Base-by-base conservation (phyloP, 2,113 vertebrate genomes). In the Aramus guarauna region DNA sequence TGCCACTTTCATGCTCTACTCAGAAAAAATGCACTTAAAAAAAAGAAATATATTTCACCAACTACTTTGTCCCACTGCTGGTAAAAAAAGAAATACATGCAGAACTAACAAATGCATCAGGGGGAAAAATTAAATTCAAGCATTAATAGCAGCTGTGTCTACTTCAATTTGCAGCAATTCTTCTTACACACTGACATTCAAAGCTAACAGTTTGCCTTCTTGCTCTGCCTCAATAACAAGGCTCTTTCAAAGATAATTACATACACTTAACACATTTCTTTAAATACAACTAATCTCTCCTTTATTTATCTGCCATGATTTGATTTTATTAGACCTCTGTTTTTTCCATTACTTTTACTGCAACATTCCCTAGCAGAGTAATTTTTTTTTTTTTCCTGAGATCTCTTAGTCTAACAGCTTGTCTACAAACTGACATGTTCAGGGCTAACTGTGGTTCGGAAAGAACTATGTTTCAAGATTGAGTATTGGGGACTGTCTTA, bases 251-350 rank as follows among this genome's bases (percentile, higher is more conserved):
- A 71, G 36, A 82, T 82, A 94, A 90, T 93, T 91, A 48, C 43
- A 73, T 22, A 34, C 22, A 62, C 37, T 85, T 92, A 67, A 82
- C 9, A 48, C 45, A 66, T 93, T 76, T 95, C 60, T 80, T 90
- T 85, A 96, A 95, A 87, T 64, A 89, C 17, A 9, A 45, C 12
- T 75, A 87, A 92, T 62, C 20, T 85, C 41, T 60, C 43, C 56
- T 96, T 91, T 82, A 87, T 89, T 95, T 89, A 72, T 88, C 43
- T 94, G 24, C 34, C 34, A 62, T 9, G 13, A 87, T 36, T 78
- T 55, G 30, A 75, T 60, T 52, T 45, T 56, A 86, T 81, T 86
- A 84, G 21, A 68, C 4, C 1, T 20, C 22, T 88, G 18, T 36
- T 87, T 85, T 50, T 60, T 8, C 10, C 14, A 30, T 75, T 87